Evolutionary conservation across 2,113 vertebrate genomes (phyloP), one percentile per base, ranked within the genome.

Genomic region (Rhynchomys soricoides): DNA sequence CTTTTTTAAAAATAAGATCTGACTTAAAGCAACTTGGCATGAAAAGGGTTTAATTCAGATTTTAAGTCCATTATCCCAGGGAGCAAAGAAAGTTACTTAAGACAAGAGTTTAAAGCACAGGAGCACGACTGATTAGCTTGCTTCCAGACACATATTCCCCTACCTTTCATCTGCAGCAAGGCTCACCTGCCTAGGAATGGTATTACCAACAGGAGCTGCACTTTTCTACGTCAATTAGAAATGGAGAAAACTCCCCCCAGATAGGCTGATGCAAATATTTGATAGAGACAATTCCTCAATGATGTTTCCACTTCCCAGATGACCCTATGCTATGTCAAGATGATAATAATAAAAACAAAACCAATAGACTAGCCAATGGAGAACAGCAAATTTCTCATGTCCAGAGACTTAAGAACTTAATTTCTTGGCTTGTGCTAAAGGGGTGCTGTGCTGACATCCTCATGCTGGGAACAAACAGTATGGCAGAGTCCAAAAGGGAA

Each of bases 211-310:
- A 24, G 11, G 0, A 26, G 26, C 10, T 62, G 26, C 15, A 9
- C 40, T 45, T 26, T 59, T 22, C n/a, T 43, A 29, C 43, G 45
- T 45, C 26, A 85, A 29, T 21, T 31, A 45, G 24, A 62, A 64
- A 85, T 64, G 9, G 24, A 45, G 40, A 64, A 85, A 43, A 10
- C 9, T 16, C 4, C 1, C 24, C 40, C 10, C 15, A 43, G 16
- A 16, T 10, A 15, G 16, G 7, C 12, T 7, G 5, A 37, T 1
- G 13, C 12, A 29, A 85, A 3, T 45, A 64, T 19, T 11, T 7
- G 12, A 26, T 50, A 2, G 3, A 34, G 3, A 3, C 21, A 21
- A 7, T 1, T 11, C 1, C 50, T 55, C 12, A 3, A 0, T 29
- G 52, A 22, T 31, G 26, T 1, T 15, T 2, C 19, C 22, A 21